phyloP scores from a whole-genome alignment of 2,113 vertebrate genomes.

The Ia io region DNA sequence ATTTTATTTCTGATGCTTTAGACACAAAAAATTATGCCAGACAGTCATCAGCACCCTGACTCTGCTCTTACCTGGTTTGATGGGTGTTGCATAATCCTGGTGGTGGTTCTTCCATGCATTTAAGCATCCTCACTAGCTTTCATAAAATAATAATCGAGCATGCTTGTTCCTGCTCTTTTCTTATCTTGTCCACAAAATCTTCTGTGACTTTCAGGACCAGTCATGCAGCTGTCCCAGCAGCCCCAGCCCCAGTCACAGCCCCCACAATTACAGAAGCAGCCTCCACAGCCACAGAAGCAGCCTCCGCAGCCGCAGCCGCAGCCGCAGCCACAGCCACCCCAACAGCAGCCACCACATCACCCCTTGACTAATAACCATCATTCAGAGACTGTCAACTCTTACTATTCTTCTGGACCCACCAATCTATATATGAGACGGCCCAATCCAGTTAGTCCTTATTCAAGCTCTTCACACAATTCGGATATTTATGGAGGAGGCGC shows the following conservation, averaged over 20 bases:
- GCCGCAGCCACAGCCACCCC: slow-evolving; percentile 41
- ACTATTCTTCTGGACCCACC: slow-evolving; percentile 83
- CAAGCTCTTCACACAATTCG: slow-evolving; percentile 86
- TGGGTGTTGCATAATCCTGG: too few relatives aligned
- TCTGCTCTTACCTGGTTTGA: background rate
- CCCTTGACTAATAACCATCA: slow-evolving; percentile 81
- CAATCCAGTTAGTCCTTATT: slow-evolving; percentile 83
- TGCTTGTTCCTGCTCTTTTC: slow-evolving; percentile 16
- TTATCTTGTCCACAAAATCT: slow-evolving; percentile 80
- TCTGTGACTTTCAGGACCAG: slow-evolving; percentile 81
- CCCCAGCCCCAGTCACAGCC: slow-evolving; percentile 48
- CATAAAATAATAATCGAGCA: background rate
- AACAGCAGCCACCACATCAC: slow-evolving; percentile 50
- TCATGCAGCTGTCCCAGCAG: slow-evolving; percentile 64
- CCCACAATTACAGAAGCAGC: background rate
- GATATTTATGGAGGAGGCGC: slow-evolving; percentile 85
- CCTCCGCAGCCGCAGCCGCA: slow-evolving; percentile 64
- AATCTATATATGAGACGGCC: slow-evolving; percentile 85
- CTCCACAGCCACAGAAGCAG: slow-evolving; percentile 44
- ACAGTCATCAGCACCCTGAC: background rate
- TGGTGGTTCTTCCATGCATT: background rate
- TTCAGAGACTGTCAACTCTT: slow-evolving; percentile 80
- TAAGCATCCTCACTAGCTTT: background rate
- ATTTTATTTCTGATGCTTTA: background rate
- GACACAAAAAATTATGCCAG: background rate